Conservation (phyloP, 2,797 vertebrate species). For the Argya squamiceps region DNA sequence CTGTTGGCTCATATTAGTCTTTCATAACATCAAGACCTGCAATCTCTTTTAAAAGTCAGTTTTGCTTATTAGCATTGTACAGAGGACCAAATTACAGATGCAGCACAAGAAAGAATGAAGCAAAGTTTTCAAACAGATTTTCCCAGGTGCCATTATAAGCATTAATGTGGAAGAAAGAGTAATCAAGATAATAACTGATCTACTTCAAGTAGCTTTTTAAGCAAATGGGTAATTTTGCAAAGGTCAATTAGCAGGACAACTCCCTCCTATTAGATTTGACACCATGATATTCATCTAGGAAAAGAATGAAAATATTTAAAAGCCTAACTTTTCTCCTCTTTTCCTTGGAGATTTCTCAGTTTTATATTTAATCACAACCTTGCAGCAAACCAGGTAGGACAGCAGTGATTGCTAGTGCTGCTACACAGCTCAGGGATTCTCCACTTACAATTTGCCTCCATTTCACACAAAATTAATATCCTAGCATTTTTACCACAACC, state of each 20-base stretch:
- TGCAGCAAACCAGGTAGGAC: not conserved
- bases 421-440: not conserved
- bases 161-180: not conserved
- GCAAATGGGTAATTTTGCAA: not conserved
- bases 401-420: not conserved
- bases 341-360: constrained; percentile 19
- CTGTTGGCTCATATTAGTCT: not conserved
- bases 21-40: not conserved
- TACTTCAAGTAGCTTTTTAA: constrained; percentile 9
- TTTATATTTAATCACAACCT: constrained; percentile 3
- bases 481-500: not conserved
- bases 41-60: not conserved
- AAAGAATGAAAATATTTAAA: constrained; percentile 7
- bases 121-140: not conserved
- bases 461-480: not conserved
- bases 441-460: not conserved
- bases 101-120: not conserved
- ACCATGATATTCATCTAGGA: not conserved
- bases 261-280: not conserved
- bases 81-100: not conserved
- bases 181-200: not conserved
- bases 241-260: not conserved
- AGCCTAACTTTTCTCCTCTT: not conserved
- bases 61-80: not conserved
- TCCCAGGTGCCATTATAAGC: constrained; percentile 10